These are phyloP conservation scores for Carcharodon carcharias DNA, from an alignment of 2,797 vertebrate species.

Conservation along the genomic window DNA sequence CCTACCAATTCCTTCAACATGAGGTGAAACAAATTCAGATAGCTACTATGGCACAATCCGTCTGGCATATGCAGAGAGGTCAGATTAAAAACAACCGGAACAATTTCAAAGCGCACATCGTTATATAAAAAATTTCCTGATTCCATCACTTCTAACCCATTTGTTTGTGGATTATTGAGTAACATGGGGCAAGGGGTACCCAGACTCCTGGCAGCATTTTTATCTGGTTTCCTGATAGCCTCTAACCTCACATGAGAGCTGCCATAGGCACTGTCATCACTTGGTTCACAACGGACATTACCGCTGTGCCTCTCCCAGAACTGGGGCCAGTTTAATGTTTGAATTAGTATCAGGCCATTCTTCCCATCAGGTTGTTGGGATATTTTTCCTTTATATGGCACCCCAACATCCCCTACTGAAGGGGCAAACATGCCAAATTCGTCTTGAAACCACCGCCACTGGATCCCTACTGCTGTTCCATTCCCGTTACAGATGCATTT, in stretches of 20 bases:
- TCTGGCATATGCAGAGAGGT: not conserved
- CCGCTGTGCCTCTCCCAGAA: not conserved
- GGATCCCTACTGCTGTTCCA: not conserved
- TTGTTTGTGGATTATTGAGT: not conserved
- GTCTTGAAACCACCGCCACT: not conserved
- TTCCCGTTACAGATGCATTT: not conserved
- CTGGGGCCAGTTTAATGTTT: not conserved
- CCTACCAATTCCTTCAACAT: not conserved
- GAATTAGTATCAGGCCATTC: not conserved
- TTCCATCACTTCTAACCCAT: not conserved
- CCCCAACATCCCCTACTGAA: not conserved
- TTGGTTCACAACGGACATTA: not conserved
- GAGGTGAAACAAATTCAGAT: not conserved
- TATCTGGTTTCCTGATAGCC: not conserved
- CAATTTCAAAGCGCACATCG: not conserved
- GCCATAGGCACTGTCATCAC: not conserved
- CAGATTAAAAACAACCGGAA: not conserved
- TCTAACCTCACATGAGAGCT: not conserved
- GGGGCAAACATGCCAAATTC: not conserved
- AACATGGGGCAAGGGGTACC: not conserved
- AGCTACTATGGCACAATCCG: not conserved
- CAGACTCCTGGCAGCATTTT: not conserved
- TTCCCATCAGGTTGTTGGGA: not conserved
- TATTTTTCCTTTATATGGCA: conserved; percentile 1
- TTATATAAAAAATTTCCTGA: not conserved